Conservation (phyloP, 2,888 invertebrate genomes). For the Stenoptilia bipunctidactyla region DNA sequence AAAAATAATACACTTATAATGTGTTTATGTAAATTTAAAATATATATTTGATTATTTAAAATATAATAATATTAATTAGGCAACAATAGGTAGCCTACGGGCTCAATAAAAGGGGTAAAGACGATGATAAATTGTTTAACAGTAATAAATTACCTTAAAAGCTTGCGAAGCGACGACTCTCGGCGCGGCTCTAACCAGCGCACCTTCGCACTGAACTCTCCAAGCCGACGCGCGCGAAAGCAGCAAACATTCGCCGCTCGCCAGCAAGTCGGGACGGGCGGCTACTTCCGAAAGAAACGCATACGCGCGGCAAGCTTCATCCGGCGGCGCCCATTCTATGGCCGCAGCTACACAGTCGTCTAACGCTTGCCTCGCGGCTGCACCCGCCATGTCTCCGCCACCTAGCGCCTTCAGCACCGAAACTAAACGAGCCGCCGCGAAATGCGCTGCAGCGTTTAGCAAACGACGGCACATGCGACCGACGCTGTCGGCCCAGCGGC, state of each 20-base stretch:
- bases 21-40: no score
- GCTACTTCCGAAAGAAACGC: slow-evolving; percentile 46
- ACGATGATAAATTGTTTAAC: no score
- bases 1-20: no score
- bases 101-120: no score
- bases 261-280: slow-evolving; percentile 30
- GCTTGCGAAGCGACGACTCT: slow-evolving; percentile 38
- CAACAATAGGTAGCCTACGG: no score
- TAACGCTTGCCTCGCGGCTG: slow-evolving; percentile 49
- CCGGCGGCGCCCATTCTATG: slow-evolving; percentile 83
- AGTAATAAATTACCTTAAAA: slow-evolving; percentile 24
- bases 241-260: slow-evolving; percentile 25
- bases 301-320: slow-evolving; percentile 87
- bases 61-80: no score
- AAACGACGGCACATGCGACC: slow-evolving; percentile 83
- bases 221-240: slow-evolving; percentile 28
- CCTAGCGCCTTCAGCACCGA: slow-evolving; percentile 81
- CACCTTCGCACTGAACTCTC: slow-evolving; percentile 41
- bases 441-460: slow-evolving; percentile 84
- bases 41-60: no score
- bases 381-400: slow-evolving; percentile 16
- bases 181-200: slow-evolving; percentile 38
- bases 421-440: slow-evolving; percentile 82
- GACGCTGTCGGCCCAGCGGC: slow-evolving; percentile 87
- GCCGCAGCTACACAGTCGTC: slow-evolving; percentile 85